phyloP scores from a whole-genome alignment of 2,888 invertebrate species.

The Neoitamus cyanurus region DNA sequence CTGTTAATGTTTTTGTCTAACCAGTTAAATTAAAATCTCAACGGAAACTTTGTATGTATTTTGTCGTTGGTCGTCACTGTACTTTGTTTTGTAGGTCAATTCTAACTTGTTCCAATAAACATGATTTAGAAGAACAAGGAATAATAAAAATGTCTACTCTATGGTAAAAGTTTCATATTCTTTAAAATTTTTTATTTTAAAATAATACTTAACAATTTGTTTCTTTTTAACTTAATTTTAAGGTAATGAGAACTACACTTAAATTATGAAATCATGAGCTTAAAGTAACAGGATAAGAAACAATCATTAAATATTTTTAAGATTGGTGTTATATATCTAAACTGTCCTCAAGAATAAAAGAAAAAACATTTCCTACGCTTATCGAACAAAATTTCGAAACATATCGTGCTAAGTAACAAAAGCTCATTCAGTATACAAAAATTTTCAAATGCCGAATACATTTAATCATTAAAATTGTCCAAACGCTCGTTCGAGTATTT shows the following conservation, averaged over 20 bases:
- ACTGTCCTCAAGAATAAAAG: not conserved
- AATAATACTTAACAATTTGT: constrained; percentile 5
- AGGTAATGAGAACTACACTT: not conserved
- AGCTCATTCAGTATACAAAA: not conserved
- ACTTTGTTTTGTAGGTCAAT: not conserved
- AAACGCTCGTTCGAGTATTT: not conserved
- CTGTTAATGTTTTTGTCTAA: not conserved
- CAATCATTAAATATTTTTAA: not conserved
- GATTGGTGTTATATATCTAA: not conserved
- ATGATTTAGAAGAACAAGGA: not conserved
- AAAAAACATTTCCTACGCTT: not conserved
- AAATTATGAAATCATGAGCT: not conserved
- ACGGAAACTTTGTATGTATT: not conserved
- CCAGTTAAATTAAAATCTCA: not conserved
- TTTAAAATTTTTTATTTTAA: not conserved
- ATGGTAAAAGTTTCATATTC: not conserved
- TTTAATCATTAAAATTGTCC: not conserved
- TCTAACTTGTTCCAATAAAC: not conserved
- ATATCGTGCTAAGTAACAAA: not conserved
- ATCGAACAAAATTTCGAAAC: not conserved
- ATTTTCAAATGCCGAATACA: not conserved
- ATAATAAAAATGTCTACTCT: not conserved
- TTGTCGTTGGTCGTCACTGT: not conserved
- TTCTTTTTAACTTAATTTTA: not conserved
- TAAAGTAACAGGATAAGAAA: not conserved